phyloP scores from a whole-genome alignment of 1,140 invertebrate genomes.

The Drosophila littoralis region DNA sequence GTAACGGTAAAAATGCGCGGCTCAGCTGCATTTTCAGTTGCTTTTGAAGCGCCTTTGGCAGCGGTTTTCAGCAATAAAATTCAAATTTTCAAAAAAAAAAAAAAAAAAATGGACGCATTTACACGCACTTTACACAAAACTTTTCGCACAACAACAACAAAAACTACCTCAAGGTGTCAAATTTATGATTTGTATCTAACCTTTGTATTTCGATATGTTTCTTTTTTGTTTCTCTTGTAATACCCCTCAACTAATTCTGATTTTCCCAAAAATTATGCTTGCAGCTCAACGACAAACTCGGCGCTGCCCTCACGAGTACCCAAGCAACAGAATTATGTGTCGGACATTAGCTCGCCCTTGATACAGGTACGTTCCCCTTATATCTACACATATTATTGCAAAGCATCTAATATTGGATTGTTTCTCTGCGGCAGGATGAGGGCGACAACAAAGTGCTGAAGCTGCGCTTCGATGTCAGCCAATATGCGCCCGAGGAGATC shows the following conservation, averaged over 20 bases:
- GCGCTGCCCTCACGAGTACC: constrained; percentile 77
- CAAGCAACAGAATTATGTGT: constrained; percentile 83
- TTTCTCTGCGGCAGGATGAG: constrained; percentile 88
- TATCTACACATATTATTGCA: not conserved
- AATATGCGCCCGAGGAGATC: constrained; percentile 97
- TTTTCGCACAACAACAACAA: constrained; percentile 58
- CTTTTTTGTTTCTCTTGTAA: not conserved
- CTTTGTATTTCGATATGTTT: not conserved
- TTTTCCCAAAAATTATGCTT: constrained; percentile 14
- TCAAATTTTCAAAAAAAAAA: constrained; percentile 13
- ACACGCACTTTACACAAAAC: constrained; percentile 67
- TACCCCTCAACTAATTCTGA: not conserved
- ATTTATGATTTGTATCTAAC: constrained; percentile 9
- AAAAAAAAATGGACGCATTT: constrained; percentile 53
- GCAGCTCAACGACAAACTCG: constrained; percentile 87
- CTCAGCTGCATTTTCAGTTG: constrained; percentile 33
- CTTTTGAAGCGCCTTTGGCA: constrained; percentile 44
- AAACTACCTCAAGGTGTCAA: constrained; percentile 19
- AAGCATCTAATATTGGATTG: no score
- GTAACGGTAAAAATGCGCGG: not conserved
- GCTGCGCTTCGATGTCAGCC: constrained; percentile 96
- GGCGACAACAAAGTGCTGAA: constrained; percentile 95
- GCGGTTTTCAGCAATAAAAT: constrained; percentile 7
- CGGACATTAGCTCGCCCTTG: constrained; percentile 94
- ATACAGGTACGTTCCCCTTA: constrained; percentile 87